Percentiles rank a stretch among this genome's conserved stretches.
Conservation (phyloP, 2,888 invertebrate genomes). For the Papilio protenor region DNA sequence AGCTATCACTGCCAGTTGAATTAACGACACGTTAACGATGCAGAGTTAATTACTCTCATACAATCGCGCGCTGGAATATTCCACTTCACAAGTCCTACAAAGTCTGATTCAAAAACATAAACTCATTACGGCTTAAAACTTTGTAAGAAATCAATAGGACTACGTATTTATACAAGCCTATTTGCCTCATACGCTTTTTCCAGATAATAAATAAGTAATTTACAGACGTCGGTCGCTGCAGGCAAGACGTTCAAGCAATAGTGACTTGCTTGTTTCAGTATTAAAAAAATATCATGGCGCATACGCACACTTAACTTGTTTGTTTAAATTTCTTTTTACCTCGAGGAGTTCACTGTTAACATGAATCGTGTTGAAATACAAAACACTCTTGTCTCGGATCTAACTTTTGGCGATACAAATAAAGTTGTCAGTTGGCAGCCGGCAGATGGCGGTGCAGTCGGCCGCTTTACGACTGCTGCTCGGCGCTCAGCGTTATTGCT, state of each 20-base stretch:
- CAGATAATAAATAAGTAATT: not conserved
- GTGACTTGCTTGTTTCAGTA: not conserved
- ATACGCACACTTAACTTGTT: not conserved
- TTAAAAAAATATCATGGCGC: not conserved
- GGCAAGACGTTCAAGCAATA: not conserved
- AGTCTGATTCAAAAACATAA: not conserved
- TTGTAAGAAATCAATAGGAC: not conserved
- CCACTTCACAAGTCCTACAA: not conserved
- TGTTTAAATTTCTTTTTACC: not conserved
- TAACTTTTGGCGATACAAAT: constrained; percentile 17
- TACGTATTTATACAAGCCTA: not conserved
- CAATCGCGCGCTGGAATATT: not conserved
- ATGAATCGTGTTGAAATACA: constrained; percentile 7
- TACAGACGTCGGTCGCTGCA: not conserved
- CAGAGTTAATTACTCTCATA: constrained; percentile 6
- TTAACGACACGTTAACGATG: constrained; percentile 11
- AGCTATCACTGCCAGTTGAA: constrained; percentile 15
- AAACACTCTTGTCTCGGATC: constrained; percentile 11
- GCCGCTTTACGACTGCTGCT: constrained; percentile 5
- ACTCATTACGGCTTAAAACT: not conserved
- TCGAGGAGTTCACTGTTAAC: constrained; percentile 5
- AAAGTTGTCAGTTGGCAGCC: constrained; percentile 4
- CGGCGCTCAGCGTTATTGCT: constrained; percentile 15
- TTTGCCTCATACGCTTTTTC: not conserved
- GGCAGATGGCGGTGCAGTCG: not conserved